These are phyloP conservation scores for Plebejus anna DNA, from an alignment of 2,888 invertebrate genomes.

Conservation along the genomic window DNA sequence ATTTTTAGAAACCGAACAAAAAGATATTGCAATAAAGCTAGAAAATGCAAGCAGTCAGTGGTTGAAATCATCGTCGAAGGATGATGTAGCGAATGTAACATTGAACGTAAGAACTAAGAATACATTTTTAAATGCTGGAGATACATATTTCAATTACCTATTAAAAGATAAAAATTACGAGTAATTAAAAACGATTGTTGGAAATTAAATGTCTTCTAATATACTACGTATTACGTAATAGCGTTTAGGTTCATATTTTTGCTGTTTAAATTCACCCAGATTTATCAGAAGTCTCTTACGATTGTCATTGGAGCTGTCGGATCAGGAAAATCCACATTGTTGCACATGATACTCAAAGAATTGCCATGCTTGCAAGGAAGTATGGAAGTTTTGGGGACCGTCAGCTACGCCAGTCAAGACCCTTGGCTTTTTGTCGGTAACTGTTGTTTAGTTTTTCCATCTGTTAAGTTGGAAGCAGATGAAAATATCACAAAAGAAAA, in stretches of 20 bases:
- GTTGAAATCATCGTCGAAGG: conserved; percentile 60
- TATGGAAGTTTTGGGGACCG: conserved; percentile 79
- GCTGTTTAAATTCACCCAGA: conserved; percentile 42
- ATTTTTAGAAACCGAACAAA: conserved; percentile 42
- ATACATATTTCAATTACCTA: not conserved
- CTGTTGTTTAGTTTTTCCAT: conserved; percentile 44
- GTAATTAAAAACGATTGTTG: too few relatives aligned
- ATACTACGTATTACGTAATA: not conserved
- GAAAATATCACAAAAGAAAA: not conserved
- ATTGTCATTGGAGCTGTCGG: conserved; percentile 83
- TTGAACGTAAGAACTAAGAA: conserved; percentile 60
- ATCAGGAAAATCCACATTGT: conserved; percentile 79
- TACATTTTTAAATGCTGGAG: not conserved
- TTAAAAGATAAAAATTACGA: too few relatives aligned
- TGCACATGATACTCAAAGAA: conserved; percentile 87
- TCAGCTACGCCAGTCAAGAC: conserved; percentile 90
- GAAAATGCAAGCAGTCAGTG: conserved; percentile 73
- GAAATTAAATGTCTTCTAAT: too few relatives aligned
- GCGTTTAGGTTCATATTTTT: not conserved
- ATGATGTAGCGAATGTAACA: conserved; percentile 69
- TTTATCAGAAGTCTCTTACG: conserved; percentile 66
- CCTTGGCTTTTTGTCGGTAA: conserved; percentile 88
- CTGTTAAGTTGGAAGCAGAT: too few relatives aligned
- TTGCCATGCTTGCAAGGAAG: conserved; percentile 83
- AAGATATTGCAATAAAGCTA: conserved; percentile 55